Evolutionary conservation across 1,140 invertebrate genomes (phyloP).

Genomic region (Drosophila sp.): DNA sequence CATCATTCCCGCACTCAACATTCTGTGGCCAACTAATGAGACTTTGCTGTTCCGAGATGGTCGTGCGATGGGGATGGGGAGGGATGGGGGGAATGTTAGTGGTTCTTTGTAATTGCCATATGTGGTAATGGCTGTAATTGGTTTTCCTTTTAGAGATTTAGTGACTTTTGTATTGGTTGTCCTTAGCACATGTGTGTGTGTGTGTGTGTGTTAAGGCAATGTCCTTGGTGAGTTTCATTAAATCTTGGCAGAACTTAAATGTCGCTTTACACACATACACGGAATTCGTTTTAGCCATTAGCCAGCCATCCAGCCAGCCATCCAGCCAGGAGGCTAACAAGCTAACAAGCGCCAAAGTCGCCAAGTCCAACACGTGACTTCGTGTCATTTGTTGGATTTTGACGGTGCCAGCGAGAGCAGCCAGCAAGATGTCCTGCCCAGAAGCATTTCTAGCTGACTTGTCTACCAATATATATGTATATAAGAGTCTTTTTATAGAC

Average conservation of each 20-base stretch:
- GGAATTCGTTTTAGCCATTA: conserved; percentile 79
- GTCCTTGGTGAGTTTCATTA: conserved; percentile 48
- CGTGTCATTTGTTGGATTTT: conserved; percentile 77
- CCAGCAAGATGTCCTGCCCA: conserved; percentile 38
- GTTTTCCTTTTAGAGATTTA: conserved; percentile 80
- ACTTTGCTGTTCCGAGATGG: conserved; percentile 69
- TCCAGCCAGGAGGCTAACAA: conserved; percentile 62
- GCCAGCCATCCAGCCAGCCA: conserved; percentile 25
- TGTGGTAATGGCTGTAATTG: conserved; percentile 79
- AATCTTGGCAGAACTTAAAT: conserved; percentile 70
- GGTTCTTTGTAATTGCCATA: conserved; percentile 78
- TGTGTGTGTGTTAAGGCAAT: not conserved
- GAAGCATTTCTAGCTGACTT: conserved; percentile 36
- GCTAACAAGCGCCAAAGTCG: conserved; percentile 78
- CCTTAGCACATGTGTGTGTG: conserved; percentile 31
- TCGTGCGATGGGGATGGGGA: conserved; percentile 46
- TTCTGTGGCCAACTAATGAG: conserved; percentile 75
- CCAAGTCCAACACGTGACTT: conserved; percentile 80
- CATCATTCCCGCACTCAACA: conserved; percentile 1
- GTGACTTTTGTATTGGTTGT: conserved; percentile 73
- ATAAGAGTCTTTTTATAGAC: conserved; percentile 30
- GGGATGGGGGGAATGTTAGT: not conserved
- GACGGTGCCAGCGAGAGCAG: conserved; percentile 24
- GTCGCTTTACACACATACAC: conserved; percentile 64
- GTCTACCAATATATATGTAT: conserved; percentile 36